Base-by-base conservation (phyloP, 1,140 invertebrate genomes). In the Tigriopus japonicus region DNA sequence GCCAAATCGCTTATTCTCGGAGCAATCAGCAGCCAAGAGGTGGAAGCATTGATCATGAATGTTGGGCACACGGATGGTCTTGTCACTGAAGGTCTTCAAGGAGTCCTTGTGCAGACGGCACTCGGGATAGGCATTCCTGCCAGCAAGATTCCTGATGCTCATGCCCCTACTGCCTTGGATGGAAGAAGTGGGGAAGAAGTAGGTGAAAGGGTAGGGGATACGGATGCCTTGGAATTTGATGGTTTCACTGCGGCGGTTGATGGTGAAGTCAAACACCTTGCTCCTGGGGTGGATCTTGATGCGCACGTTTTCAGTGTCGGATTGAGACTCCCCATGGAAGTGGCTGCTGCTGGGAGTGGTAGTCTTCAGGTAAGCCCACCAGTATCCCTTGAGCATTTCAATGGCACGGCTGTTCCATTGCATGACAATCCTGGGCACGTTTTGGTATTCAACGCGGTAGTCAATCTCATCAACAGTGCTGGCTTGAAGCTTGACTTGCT, bases 11-110 rank as follows among this genome's bases (percentile, higher is more conserved):
- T 41, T 14, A 10, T 15, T 45, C 17, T 35, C 17, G 10, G 60
- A 62, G 49, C 60, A 62, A 45, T 62, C 60, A 13, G 19, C 45
- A 19, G 54, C 52, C 12, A 62, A 13, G 13, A 62, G 9, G 14
- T 62, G 60, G 41, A 40, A 62, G 60, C 60, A 62, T n/a, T 58
- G 15, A 23, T 58, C 55, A 23, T 49, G n/a, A 21, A 15, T 15
- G n/a, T 12, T 49, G 10, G 45, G n/a, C 2, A 49, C 45, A 21
- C 45, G 45, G 21, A 49, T 49, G 45, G 45, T 49, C 45, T 49
- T 58, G 5, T 58, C 42, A n/a, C 42, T 24, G 17, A 58, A 58
- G 17, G 55, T 58, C 40, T 41, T 51, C 5, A 58, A 7, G 21
- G 21, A 41, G 28, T 58, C 24, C 28, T 42, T 42, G 14, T 58